Base-by-base conservation (phyloP, 1,140 invertebrate genomes). In the Oreohelix idahoensis region DNA sequence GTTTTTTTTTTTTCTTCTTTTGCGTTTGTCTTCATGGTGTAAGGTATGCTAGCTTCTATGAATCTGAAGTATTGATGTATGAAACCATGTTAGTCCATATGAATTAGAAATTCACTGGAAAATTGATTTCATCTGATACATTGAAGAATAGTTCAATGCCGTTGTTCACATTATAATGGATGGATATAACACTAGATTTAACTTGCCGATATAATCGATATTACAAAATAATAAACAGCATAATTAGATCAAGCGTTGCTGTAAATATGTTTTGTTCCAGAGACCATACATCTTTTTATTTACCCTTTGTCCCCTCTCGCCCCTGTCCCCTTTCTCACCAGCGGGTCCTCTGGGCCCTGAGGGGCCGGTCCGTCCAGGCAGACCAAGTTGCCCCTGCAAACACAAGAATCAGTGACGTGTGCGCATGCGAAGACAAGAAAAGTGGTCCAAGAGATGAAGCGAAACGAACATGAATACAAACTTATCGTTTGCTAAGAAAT, bases 301-400 rank as follows among this genome's bases (percentile, higher is more conserved):
- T 96, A 96, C 96, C 96, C 95, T 94, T 88, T 91, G 90, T 49
- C 92, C 91, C 75, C 90, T 85, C 94, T 96, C 96, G 93, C 96
- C 96, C 93, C 95, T 95, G 89, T 96, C 96, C 91, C 96, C 96
- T 90, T 96, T 94, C 84, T 95, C 93, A 88, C 96, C 96, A 92
- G 95, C 96, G 87, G 94, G 93, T 88, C 96, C 96, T 85, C 95
- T 94, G 87, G 95, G 81, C 76, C 96, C 96, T 91, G 95, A 96
- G 87, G 94, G 93, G 88, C 96, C 96, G 84, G 95, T 94, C 86
- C 95, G 95, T 87, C 96, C 96, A 79, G 94, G 93, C 86, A 95
- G 94, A 87, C 96, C 96, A 86, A 94, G 87, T 87, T 96, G 95
- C 89, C 93, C 92, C 85, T 90, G 84, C 42, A 73, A 39, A 87